A percentile compares a stretch with the other conserved stretches of the same genome.
Evolutionary conservation across 1,140 invertebrate genomes (phyloP).

Genomic region (Drosophila eugracilis): DNA sequence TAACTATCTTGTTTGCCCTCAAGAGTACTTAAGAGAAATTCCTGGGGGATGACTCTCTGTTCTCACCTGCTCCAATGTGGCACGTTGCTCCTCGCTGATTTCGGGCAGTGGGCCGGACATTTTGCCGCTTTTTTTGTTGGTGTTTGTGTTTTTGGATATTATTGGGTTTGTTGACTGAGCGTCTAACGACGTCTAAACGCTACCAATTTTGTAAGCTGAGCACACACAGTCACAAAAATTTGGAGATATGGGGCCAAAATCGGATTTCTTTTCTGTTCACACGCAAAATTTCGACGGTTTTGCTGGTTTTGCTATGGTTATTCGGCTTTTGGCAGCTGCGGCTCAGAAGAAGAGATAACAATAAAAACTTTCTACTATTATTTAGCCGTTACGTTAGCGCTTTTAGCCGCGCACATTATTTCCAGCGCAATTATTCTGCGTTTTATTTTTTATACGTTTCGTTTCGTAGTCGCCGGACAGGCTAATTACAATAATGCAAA

Average conservation of each 20-base stretch:
- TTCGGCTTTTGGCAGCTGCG: constrained; percentile 39
- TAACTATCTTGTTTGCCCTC: neutral
- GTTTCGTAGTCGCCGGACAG: constrained; percentile 13
- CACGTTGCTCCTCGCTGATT: constrained; percentile 67
- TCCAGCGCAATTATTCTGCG: constrained; percentile 61
- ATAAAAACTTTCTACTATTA: constrained; percentile 79
- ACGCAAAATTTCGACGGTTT: constrained; percentile 50
- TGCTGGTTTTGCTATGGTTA: constrained; percentile 36
- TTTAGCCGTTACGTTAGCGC: constrained; percentile 57
- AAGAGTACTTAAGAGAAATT: neutral
- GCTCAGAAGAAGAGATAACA: constrained; percentile 61
- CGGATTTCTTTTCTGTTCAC: constrained; percentile 66
- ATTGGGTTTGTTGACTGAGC: constrained; percentile 24
- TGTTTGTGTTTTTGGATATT: constrained; percentile 34
- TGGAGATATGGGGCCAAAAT: constrained; percentile 18
- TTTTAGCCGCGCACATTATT: constrained; percentile 52
- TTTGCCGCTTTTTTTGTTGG: constrained; percentile 38
- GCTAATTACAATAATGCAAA: constrained; percentile 64
- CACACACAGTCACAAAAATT: constrained; percentile 1
- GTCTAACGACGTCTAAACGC: constrained; percentile 26
- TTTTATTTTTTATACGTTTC: constrained; percentile 44
- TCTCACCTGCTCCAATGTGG: constrained; percentile 72
- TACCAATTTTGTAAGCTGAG: constrained; percentile 47
- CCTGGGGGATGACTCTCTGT: neutral
- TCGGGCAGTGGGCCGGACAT: constrained; percentile 74